Conservation (phyloP, 2,888 invertebrate genomes). For the Drosophila picticornis region DNA sequence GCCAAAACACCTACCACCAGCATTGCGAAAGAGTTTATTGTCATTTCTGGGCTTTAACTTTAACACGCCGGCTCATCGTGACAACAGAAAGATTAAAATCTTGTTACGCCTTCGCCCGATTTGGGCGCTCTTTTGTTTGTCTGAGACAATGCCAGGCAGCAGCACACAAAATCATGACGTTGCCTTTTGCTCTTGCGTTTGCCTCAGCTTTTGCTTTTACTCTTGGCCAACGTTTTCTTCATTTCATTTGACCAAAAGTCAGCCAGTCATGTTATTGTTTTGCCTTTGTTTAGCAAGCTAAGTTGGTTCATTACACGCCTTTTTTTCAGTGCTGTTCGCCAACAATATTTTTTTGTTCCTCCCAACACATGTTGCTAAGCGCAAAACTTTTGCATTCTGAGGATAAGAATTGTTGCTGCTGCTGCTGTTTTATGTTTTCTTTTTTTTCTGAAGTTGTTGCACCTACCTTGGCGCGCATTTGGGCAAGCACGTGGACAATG, state of each 20-base stretch:
- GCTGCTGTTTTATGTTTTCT: background rate
- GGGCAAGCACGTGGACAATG: constrained; percentile 90
- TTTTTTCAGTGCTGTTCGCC: background rate
- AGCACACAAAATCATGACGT: constrained; percentile 34
- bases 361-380: constrained; percentile 43
- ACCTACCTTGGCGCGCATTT: constrained; percentile 91
- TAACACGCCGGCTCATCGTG: constrained; percentile 71
- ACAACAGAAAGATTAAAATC: constrained; percentile 73
- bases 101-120: constrained; percentile 74
- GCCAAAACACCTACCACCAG: constrained; percentile 37
- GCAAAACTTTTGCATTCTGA: constrained; percentile 24
- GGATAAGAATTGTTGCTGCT: background rate
- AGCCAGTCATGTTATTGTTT: constrained; percentile 46
- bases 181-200: constrained; percentile 29
- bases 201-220: background rate
- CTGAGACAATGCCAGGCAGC: constrained; percentile 34
- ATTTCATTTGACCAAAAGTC: constrained; percentile 30
- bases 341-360: constrained; percentile 2
- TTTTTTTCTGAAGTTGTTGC: constrained; percentile 9
- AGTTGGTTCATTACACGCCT: constrained; percentile 36
- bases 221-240: constrained; percentile 16
- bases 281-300: background rate
- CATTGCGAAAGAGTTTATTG: constrained; percentile 52
- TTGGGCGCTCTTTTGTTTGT: constrained; percentile 52
- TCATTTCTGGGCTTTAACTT: constrained; percentile 55